phyloP scores from a whole-genome alignment of 2,797 vertebrate species.

The Allenopithecus nigroviridis region DNA sequence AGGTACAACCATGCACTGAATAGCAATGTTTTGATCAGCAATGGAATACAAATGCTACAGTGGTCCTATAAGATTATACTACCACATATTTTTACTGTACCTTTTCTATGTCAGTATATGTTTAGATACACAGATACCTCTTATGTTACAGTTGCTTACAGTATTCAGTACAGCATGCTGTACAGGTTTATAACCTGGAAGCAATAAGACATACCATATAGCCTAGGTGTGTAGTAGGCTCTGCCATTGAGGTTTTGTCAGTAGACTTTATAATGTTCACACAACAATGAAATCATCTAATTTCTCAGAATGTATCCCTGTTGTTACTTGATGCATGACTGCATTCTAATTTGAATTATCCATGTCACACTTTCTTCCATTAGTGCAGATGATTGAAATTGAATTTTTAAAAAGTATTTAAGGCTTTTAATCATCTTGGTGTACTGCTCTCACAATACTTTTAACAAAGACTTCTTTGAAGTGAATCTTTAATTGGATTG shows the following conservation, averaged over 20 bases:
- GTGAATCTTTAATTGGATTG: conserved; percentile 14
- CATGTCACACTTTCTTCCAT: not conserved
- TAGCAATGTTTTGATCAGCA: not conserved
- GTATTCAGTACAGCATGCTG: not conserved
- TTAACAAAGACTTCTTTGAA: not conserved
- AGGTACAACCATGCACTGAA: not conserved
- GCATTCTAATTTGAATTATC: not conserved
- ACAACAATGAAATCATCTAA: not conserved
- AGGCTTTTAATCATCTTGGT: conserved; percentile 4
- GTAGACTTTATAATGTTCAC: not conserved
- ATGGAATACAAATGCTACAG: not conserved
- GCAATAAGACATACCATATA: not conserved
- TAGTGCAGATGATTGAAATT: conserved; percentile 7
- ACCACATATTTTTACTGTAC: not conserved
- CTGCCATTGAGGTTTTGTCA: not conserved
- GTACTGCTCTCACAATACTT: not conserved
- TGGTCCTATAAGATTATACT: not conserved
- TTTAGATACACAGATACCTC: not conserved
- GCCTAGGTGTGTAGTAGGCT: not conserved
- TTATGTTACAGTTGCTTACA: not conserved
- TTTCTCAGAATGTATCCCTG: not conserved
- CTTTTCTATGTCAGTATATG: not conserved
- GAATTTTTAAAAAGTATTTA: conserved; percentile 8
- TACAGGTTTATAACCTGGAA: not conserved
- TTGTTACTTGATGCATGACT: not conserved